Evolutionary conservation across 2,113 vertebrate genomes (phyloP).

Genomic region (Orthonyx spaldingii): DNA sequence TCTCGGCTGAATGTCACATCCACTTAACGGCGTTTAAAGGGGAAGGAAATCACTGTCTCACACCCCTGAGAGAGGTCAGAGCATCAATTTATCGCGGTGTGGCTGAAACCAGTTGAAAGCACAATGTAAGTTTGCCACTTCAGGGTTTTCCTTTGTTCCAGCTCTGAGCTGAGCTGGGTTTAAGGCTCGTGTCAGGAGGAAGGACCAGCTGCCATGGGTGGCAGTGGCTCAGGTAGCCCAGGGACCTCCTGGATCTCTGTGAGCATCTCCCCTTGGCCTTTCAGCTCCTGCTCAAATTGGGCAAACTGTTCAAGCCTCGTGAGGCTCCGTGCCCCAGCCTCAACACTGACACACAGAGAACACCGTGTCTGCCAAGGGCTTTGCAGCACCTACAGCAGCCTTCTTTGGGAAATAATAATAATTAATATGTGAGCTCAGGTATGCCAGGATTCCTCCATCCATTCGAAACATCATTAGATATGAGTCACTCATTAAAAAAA

Average conservation of each 20-base stretch:
- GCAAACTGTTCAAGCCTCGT: neutral
- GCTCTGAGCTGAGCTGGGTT: neutral
- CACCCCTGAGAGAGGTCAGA: neutral
- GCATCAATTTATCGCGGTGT: neutral
- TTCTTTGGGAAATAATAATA: neutral
- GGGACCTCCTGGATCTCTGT: neutral
- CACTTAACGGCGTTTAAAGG: neutral
- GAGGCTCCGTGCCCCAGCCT: neutral
- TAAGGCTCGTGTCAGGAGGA: neutral
- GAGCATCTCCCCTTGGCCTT: neutral
- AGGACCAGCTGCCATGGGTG: neutral
- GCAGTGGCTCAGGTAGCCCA: neutral
- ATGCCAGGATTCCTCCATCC: neutral
- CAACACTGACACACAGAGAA: neutral
- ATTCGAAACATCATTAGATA: neutral
- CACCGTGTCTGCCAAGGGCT: neutral
- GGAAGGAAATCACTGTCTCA: neutral
- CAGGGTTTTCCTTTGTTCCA: neutral
- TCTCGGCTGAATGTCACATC: neutral
- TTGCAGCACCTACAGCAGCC: neutral
- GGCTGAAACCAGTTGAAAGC: neutral
- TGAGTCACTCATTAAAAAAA: neutral
- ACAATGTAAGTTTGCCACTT: neutral
- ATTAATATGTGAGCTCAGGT: accelerated
- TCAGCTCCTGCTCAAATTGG: neutral